Conservation (phyloP, 64 coral and sea anemone genomes). For the Acropora yongei region DNA sequence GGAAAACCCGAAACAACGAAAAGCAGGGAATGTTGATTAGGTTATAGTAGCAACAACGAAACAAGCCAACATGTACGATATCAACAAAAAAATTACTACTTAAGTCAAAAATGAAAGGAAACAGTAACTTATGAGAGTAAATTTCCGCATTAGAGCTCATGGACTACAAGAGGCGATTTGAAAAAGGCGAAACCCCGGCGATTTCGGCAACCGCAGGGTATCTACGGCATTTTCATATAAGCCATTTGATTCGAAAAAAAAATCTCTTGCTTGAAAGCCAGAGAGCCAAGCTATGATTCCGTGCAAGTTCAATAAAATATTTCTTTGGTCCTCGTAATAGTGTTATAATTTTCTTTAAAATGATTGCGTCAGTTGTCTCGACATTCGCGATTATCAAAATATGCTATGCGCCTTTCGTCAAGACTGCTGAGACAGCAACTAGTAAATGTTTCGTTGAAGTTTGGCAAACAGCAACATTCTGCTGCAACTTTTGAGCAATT, state of each 20-base stretch:
- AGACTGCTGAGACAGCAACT: background rate
- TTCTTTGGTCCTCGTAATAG: background rate
- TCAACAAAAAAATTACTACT: too few species aligned
- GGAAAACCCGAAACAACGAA: background rate
- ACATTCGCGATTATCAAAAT: conserved; percentile 1
- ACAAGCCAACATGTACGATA: too few species aligned
- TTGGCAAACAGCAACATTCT: background rate
- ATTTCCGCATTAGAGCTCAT: too few species aligned
- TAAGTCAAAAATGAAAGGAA: too few species aligned
- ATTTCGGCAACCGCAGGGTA: background rate
- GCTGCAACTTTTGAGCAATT: background rate
- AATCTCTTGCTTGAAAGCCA: background rate
- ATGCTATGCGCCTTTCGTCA: background rate
- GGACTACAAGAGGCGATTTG: too few species aligned
- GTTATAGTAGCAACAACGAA: background rate
- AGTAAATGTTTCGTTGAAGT: background rate
- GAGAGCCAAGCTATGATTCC: background rate
- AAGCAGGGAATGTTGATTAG: background rate
- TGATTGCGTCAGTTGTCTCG: background rate
- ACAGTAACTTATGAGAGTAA: too few species aligned
- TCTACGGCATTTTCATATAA: background rate
- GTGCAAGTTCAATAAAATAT: background rate
- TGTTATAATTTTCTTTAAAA: background rate
- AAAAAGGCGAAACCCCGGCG: too few species aligned
- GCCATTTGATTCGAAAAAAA: background rate